A percentile compares a stretch with the other conserved stretches of the same genome.
These are phyloP conservation scores for Chlorodrepanis virens DNA, from an alignment of 2,113 vertebrate genomes.

Conservation along the genomic window DNA sequence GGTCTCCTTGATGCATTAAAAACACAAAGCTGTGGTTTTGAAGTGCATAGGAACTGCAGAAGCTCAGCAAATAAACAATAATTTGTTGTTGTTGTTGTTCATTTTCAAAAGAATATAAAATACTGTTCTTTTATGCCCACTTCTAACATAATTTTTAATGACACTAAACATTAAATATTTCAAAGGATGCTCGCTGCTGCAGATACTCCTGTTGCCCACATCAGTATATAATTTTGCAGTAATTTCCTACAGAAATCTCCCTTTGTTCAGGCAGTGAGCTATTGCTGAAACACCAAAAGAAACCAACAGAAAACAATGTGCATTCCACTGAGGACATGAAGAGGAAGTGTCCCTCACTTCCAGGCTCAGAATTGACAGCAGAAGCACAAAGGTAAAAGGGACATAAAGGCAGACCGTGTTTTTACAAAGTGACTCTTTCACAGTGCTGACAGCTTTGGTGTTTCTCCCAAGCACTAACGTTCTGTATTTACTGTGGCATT, in stretches of 20 bases:
- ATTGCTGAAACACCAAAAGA: not conserved
- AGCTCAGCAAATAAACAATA: not conserved
- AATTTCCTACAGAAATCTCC: not conserved
- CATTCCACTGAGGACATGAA: not conserved
- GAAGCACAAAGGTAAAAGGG: not conserved
- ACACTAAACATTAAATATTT: not conserved
- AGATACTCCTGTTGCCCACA: not conserved
- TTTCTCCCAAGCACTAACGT: not conserved
- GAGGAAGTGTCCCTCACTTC: not conserved
- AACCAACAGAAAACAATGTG: not conserved
- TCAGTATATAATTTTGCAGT: not conserved
- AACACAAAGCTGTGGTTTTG: not conserved
- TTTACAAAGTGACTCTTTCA: not conserved
- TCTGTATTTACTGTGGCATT: constrained; percentile 28
- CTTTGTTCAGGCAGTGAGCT: not conserved
- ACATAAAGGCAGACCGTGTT: not conserved
- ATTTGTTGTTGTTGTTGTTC: not conserved
- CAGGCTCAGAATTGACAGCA: not conserved
- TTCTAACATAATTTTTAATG: not conserved
- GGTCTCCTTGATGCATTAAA: not conserved
- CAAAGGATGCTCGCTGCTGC: not conserved
- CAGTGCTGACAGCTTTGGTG: not conserved
- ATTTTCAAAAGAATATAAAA: not conserved
- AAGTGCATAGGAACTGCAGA: not conserved
- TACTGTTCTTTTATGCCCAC: not conserved